Base-by-base conservation (phyloP, 1,140 invertebrate genomes). In the Zophobas atratus region DNA sequence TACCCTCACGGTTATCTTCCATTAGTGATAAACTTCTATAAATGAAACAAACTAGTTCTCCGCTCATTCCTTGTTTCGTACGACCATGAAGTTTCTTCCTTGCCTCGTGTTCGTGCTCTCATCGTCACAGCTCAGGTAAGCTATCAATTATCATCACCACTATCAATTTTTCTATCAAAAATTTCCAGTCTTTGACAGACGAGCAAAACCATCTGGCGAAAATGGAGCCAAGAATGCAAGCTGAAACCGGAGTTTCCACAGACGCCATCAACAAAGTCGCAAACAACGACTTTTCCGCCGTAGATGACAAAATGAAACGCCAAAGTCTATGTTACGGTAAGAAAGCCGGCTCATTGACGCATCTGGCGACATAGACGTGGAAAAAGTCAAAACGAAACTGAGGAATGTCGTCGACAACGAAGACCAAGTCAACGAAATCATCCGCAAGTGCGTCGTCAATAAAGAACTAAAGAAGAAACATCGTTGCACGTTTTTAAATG, bases 161-260 rank as follows among this genome's bases (percentile, higher is more conserved):
- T 20, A 20, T 20, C 20, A 20, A 20, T 20, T 20, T 20, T 20
- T 20, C 20, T 20, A 20, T 20, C 20, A 20, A 20, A 20, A 20
- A 20, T 20, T 38, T 76, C 1, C 60, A 76, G 75, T 63, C 49
- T 39, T 53, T 90, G 1, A 87, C 87, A 1, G 87, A 88, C 38
- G 88, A 89, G 72, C 87, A 89, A 82, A 20, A 20, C 20, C 20
- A 20, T 20, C 88, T 87, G 74, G 86, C 86, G 70, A 89, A 88
- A 78, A 77, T 89, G 33, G 87, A 87, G 82, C 86, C 86, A 63
- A 85, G 67, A 84, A 85, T 0, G 86, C 20, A 20, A 20, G 20
- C 20, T 20, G 20, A 20, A 20, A 20, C 20, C 20, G 20, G 20
- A 20, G 85, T 86, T 0, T 86, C 84, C 48, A 63, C 83, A 1